Base-by-base conservation (phyloP, 2,797 vertebrate species). In the Eurystomus glaucurus region DNA sequence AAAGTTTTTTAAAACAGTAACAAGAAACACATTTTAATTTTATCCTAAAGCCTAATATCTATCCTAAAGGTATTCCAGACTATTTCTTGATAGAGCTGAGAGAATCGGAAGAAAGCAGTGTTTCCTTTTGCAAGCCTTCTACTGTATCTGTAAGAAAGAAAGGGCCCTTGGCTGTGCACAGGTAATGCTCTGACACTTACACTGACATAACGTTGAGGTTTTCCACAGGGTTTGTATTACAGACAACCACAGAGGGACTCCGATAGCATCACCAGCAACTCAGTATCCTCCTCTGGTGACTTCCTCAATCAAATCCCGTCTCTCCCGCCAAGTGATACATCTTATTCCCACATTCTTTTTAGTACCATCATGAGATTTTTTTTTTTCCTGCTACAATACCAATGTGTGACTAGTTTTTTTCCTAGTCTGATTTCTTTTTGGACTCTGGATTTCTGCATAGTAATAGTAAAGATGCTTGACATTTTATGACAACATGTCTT, bases 81-180 rank as follows among this genome's bases (percentile, higher is more conserved):
- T 58, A 70, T 70, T 85, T 69, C 57, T 26, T 52, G 31, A 43
- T 5, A 60, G 37, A 69, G 4, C 10, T 25, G 33, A 0, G 1
- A 79, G 62, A 76, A 79, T 6, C 13, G 81, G 41, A 50, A 72
- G 46, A 46, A 50, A 68, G 17, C 81, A 14, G 9, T 19, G 2
- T 55, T 64, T 69, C 50, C 26, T 18, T 87, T 41, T 60, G 8
- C 43, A 68, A 37, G 46, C 14, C 26, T 55, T 41, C 39, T n/a
- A 2, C 23, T 28, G 19, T 18, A 21, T 5, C 57, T 16, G 2
- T 22, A 39, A n/a, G 4, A 57, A 45, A 50, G 11, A 78, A 55
- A 51, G 0, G 2, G 5, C 11, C 35, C 4, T 2, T 71, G 48
- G 31, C 21, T 45, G 3, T 5, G 26, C 22, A 51, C 28, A 45